phyloP scores from a whole-genome alignment of 2,888 invertebrate species.

The Abscondita cerata region DNA sequence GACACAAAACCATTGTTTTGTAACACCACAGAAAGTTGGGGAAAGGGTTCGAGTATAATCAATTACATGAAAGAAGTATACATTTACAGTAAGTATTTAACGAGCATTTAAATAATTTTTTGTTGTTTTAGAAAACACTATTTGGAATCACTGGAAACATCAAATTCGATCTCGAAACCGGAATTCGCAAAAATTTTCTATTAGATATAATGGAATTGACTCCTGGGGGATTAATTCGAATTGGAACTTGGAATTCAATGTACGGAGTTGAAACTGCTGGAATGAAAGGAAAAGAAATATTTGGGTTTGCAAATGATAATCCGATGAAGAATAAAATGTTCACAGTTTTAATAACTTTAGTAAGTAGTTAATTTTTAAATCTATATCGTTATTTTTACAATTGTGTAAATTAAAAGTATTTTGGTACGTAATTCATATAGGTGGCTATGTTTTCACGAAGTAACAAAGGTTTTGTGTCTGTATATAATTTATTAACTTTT shows the following conservation, averaged over 20 bases:
- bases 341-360: conserved; percentile 74
- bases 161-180: conserved; percentile 55
- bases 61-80: conserved; percentile 82
- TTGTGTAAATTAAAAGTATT: no score
- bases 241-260: conserved; percentile 56
- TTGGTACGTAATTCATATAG: no score
- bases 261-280: conserved; percentile 58
- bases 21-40: conserved; percentile 70
- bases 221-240: conserved; percentile 53
- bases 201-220: conserved; percentile 57
- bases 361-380: conserved; percentile 54
- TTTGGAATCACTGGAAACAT: conserved; percentile 56
- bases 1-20: conserved; percentile 62
- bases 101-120: not conserved
- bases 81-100: conserved; percentile 27
- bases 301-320: conserved; percentile 58
- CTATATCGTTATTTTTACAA: conserved; percentile 10
- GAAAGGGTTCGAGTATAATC: conserved; percentile 80
- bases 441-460: no score
- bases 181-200: conserved; percentile 55
- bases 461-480: no score
- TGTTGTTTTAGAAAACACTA: conserved; percentile 50
- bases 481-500: no score
- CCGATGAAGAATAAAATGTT: conserved; percentile 77
- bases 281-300: conserved; percentile 38